Conservation (phyloP, 1,140 invertebrate species). For the Aphidius ervi region DNA sequence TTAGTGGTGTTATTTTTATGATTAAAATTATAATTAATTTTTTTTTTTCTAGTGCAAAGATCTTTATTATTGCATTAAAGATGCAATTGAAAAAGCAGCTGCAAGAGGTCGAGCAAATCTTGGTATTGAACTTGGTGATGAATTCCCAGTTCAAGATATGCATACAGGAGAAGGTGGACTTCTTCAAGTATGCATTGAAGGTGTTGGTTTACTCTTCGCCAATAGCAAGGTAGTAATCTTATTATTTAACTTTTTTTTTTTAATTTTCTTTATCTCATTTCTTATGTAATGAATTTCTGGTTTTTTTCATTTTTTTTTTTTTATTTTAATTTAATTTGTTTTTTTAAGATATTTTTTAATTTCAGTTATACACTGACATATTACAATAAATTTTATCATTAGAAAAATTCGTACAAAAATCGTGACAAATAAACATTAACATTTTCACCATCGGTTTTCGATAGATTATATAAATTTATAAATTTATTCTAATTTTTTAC, state of each 20-base stretch:
- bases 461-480: too few species aligned
- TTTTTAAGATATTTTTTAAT: conserved; percentile 30
- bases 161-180: conserved; percentile 93
- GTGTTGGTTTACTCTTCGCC: conserved; percentile 95
- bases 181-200: conserved; percentile 98
- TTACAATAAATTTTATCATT: conserved; percentile 41
- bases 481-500: too few species aligned
- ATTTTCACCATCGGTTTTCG: too few species aligned
- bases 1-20: neutral
- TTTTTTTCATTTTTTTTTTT: conserved; percentile 21
- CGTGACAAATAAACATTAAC: too few species aligned
- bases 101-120: conserved; percentile 69
- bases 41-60: conserved; percentile 80
- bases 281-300: conserved; percentile 28
- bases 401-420: too few species aligned
- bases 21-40: neutral
- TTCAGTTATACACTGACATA: conserved; percentile 54
- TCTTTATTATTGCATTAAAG: conserved; percentile 97
- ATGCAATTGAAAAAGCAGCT: conserved; percentile 96
- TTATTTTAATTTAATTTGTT: conserved; percentile 10
- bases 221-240: conserved; percentile 89
- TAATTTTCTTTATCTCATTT: conserved; percentile 10
- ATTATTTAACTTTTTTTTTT: conserved; percentile 1
- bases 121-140: conserved; percentile 86
- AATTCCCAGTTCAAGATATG: conserved; percentile 98